phyloP scores from a whole-genome alignment of 2,113 vertebrate genomes.

The Mionectes macconnelli region DNA sequence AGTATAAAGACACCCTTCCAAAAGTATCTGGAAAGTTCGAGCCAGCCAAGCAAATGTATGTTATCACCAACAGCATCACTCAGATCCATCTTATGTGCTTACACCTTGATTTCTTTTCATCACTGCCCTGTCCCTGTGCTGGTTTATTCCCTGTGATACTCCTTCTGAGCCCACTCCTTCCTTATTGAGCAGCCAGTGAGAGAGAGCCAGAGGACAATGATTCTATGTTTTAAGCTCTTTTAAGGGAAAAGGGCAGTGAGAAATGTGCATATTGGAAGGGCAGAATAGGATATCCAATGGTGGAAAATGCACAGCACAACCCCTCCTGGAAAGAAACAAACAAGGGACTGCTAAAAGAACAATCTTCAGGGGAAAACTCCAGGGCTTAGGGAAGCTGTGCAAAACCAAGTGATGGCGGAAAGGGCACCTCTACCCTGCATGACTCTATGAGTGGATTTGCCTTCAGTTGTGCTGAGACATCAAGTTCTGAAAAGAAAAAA shows the following conservation, averaged over 20 bases:
- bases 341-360: background rate
- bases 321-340: background rate
- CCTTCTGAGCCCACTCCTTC: background rate
- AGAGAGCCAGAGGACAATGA: background rate
- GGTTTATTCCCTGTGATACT: background rate
- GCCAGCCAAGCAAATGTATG: background rate
- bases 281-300: background rate
- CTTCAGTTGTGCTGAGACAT: background rate
- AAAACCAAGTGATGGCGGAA: background rate
- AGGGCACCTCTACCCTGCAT: background rate
- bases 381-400: background rate
- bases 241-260: background rate
- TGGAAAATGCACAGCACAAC: background rate
- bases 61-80: background rate
- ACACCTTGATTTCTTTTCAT: background rate
- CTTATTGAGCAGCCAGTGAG: background rate
- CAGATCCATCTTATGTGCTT: background rate
- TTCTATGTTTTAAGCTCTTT: background rate
- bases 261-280: background rate
- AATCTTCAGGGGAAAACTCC: background rate
- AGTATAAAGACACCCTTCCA: background rate
- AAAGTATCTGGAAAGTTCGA: background rate
- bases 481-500: background rate
- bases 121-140: background rate
- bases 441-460: background rate